Conservation (phyloP, 2,888 invertebrate genomes). For the Heliconius cydno region DNA sequence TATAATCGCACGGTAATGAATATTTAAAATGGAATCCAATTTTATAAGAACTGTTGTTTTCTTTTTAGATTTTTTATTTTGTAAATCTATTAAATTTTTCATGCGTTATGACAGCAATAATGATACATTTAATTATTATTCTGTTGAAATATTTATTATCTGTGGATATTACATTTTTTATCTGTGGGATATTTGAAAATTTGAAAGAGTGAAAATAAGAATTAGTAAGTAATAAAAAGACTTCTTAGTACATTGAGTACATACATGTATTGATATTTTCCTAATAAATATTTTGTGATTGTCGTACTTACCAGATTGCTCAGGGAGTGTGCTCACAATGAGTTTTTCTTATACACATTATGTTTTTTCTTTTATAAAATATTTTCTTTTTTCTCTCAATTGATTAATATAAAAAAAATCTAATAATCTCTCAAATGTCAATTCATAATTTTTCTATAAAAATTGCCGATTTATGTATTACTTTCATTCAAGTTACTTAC, state of each 20-base stretch:
- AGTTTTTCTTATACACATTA: neutral
- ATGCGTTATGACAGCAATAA: conserved; percentile 13
- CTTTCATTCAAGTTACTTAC: neutral
- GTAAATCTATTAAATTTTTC: conserved; percentile 35
- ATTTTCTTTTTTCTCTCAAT: neutral
- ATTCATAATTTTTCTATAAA: neutral
- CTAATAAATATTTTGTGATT: conserved; percentile 62
- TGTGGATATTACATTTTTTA: conserved; percentile 15
- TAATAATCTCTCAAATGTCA: conserved; percentile 48
- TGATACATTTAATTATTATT: conserved; percentile 22
- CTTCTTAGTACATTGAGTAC: conserved; percentile 7
- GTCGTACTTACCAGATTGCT: conserved; percentile 74
- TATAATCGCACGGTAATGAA: conserved; percentile 67
- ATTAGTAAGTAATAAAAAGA: neutral
- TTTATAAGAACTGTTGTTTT: conserved; percentile 61
- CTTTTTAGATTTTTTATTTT: conserved; percentile 52
- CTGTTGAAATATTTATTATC: conserved; percentile 32
- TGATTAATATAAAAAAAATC: neutral
- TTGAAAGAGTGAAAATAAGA: neutral
- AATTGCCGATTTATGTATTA: neutral
- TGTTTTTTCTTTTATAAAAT: neutral
- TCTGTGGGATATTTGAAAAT: neutral
- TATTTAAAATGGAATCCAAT: conserved; percentile 52
- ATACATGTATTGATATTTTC: conserved; percentile 23
- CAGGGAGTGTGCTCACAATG: conserved; percentile 45